Base-by-base conservation (phyloP, 2,888 invertebrate species). In the Torymus tubicola region DNA sequence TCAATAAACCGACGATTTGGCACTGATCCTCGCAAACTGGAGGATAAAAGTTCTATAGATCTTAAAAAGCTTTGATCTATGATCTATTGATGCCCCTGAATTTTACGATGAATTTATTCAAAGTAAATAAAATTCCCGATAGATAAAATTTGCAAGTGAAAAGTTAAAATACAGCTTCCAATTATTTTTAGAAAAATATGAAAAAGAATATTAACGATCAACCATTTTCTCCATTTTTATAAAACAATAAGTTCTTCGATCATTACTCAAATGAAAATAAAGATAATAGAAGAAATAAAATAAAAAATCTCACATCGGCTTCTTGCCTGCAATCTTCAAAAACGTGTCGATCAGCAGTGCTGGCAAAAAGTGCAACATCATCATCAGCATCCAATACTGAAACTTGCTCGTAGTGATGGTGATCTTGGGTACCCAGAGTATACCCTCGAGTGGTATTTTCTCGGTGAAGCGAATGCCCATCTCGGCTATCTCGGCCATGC, bases 301-400 rank as follows among this genome's bases (percentile, higher is more conserved):
- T 16, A 5, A 24, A 3, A 57, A 42, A 21, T 70, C 93, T 93
- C 90, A 95, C 96, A 95, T 93, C 12, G 96, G 94, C 88, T 95
- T 94, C 80, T 92, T 92, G 12, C 97, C 96, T 0, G 92, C 87
- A 0, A 96, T 58, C 86, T 93, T 93, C 5, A 96, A 91, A 0
- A 94, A 83, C 0, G 92, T 84, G 87, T 98, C 98, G 31, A 96
- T 92, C 0, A 96, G 84, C 12, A 97, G 87, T 0, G 97, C 97
- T 0, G 98, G 96, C 13, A 97, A 85, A 18, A 97, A 89, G 87
- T 98, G 98, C 71, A 95, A 92, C 0, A 96, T 86, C 68, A 96
- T 91, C 10, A 95, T 93, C 91, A 93, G 85, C 0, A 95, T 88
- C 84, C 94, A 95, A 91, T 96, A 95, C 12, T 94, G 78, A 0